Conservation (phyloP, 2,113 vertebrate genomes). For the Uria lomvia region DNA sequence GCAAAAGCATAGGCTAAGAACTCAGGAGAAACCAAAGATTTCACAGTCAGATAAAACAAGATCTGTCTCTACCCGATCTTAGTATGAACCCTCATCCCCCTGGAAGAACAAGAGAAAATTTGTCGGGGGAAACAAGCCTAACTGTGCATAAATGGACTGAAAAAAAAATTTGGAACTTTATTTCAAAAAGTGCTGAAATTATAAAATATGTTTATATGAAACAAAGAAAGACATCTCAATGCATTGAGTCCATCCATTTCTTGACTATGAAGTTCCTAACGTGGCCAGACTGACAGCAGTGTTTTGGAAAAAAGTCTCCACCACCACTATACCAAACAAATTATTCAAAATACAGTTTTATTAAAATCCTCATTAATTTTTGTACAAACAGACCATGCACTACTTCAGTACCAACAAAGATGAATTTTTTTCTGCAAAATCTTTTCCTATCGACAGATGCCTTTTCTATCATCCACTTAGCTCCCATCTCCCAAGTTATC, state of each 20-base stretch:
- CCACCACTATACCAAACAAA: neutral
- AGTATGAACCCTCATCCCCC: neutral
- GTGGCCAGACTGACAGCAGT: neutral
- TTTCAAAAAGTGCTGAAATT: neutral
- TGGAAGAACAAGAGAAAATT: neutral
- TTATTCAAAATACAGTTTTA: neutral
- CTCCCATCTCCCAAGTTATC: neutral
- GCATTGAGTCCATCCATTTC: neutral
- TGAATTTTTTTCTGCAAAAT: neutral
- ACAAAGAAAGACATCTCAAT: neutral
- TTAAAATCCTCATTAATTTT: neutral
- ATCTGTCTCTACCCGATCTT: neutral
- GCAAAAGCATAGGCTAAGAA: neutral
- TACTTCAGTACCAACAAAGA: neutral
- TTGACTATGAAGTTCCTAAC: neutral
- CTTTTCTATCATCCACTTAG: neutral
- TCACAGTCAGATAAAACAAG: neutral
- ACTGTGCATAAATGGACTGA: neutral
- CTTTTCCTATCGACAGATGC: rapidly evolving
- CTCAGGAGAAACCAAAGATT: neutral
- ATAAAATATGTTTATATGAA: neutral
- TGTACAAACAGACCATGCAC: neutral
- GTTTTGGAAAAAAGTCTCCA: neutral
- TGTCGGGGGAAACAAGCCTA: neutral
- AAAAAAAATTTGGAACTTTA: neutral